Base-by-base conservation (phyloP, 2,113 vertebrate genomes). In the Onychostoma macrolepis region DNA sequence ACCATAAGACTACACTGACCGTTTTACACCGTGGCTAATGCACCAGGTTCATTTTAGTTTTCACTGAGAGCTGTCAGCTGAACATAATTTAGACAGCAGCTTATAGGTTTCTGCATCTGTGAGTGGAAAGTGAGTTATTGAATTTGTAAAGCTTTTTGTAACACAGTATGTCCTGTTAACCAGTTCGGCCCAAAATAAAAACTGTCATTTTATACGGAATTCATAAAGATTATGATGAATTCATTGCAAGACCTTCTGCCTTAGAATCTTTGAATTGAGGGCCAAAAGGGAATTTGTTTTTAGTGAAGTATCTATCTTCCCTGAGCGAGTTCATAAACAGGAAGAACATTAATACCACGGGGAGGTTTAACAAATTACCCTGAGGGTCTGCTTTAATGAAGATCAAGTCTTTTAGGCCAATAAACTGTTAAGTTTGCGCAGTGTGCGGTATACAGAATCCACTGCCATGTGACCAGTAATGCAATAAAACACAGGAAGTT, bases 71-170 rank as follows among this genome's bases (percentile, higher is more conserved):
- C 50, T 63, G 36, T 76, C 87, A 85, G 24, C 28, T 53, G 56
- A 74, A 81, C 15, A 53, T 76, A 88, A 85, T 81, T 72, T 45
- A 45, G 81, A 72, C 12, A 3, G 19, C 63, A 78, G 74, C 26
- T 58, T 56, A 53, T 19, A 53, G 4, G 48, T 53, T 72, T 38
- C 36, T 79, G 36, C 80, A 87, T 84, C 61, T 87, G 24, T 81
- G 3, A 19, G 0, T 56, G n/a, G 19, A 26, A 43, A 21, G 26
- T 4, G 41, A 43, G 61, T 82, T 45, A 21, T 45, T 82, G 36
- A 74, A 74, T 36, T 43, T 45, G 24, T 79, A 43, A 63, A 26
- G 6, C 15, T 2, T 63, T 63, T 63, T 15, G 0, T 9, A 63
- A 80, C 12, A 80, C 24, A 26, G n/a, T 26, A 80, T 38, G 1